Base-by-base conservation (phyloP, 2,888 invertebrate species). In the Calliphora vomitoria region DNA sequence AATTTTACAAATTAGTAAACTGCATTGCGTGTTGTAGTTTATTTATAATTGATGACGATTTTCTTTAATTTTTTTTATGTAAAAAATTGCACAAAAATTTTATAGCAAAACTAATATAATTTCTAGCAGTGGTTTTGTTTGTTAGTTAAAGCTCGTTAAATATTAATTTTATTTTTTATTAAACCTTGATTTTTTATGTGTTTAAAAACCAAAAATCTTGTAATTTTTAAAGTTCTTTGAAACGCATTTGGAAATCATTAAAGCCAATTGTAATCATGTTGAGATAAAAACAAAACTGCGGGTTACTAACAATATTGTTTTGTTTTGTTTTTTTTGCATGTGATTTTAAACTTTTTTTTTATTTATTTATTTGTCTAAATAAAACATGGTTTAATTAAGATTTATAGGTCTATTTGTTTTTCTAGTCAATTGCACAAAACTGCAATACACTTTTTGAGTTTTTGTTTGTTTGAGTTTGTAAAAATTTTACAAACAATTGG, bases 11-110 rank as follows among this genome's bases (percentile, higher is more conserved):
- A 74, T 84, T 79, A 66, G n/a, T 44, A 53, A 69, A 69, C 68
- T 68, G 53, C 66, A 85, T 74, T 75, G 85, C 80, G 38, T 85
- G 68, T 75, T 80, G 38, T n/a, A 68, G 60, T 85, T 80, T 85
- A 85, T 85, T 85, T 80, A 80, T 85, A 75, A 68, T 85, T 80
- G 74, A 85, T 85, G 85, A 85, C 62, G 53, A 80, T 62, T 85
- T 66, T 66, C 4, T 58, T 8, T 20, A 8, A 0, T 58, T 58
- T 47, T 60, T 35, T 69, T 79, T 60, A 0, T 15, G 10, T 8
- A 69, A 35, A 69, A 11, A 35, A 74, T n/a, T n/a, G n/a, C n/a
- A n/a, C n/a, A 53, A 69, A 18, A 47, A 74, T 25, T 18, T 41
- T 18, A 18, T 62, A 47, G 4, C 18, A 47, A 53, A 13, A 35